Evolutionary conservation across 2,113 vertebrate genomes (phyloP), one percentile per base, ranked within the genome.

Genomic region (Chaetodon trifascialis): DNA sequence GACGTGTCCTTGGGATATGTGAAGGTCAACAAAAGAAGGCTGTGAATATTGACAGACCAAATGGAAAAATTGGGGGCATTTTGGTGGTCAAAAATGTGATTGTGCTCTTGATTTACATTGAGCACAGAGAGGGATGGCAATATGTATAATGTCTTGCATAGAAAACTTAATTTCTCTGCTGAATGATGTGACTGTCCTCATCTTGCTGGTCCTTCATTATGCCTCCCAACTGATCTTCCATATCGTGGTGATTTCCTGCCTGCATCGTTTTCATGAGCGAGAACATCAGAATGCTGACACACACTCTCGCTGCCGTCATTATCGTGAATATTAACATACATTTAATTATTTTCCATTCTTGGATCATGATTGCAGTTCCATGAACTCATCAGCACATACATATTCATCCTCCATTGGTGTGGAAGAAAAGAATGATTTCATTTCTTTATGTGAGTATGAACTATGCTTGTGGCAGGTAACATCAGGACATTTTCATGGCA

Each of bases 221-320:
- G 74, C 54, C 46, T 86, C 67, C 25, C 19, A 38, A 64, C 73
- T 73, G 10, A 66, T 58, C 25, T 11, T 63, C 72, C 49, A 59
- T 54, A 46, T 25, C 55, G 23, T 73, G 63, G 46, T 63, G 75
- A 62, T 69, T 84, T 67, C 74, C 67, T 79, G 80, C 73, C 66
- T 78, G 83, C 14, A 15, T 73, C 75, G 49, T 66, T 63, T 78
- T 59, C 2, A 23, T 79, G 21, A 60, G 19, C 36, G 42, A 68
- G 16, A 79, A 16, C 47, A 63, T 25, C 19, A 23, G 1, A 73
- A 49, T 11, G 12, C 9, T 17, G 9, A 10, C 59, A 52, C 12
- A 38, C 19, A 66, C 16, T 47, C 46, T 40, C 46, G 14, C 34
- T 64, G 44, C 30, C 34, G 56, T 64, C 63, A 47, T 63, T 42